Evolutionary conservation across 1,140 invertebrate genomes (phyloP), one percentile per base, ranked within the genome.

Genomic region (Megalopta genalis): DNA sequence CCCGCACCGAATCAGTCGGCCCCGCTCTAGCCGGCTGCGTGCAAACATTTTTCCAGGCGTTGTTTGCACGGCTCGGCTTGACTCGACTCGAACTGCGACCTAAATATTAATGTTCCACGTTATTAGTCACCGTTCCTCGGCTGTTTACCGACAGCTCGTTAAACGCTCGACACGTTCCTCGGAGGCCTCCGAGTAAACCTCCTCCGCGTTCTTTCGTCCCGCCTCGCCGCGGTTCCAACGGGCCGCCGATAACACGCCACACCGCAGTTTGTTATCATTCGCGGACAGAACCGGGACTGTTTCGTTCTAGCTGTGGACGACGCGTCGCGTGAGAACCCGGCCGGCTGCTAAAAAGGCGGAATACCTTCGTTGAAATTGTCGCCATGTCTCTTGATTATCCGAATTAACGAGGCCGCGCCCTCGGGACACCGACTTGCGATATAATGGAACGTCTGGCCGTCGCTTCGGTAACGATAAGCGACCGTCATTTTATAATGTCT

Each of bases 81-180:
- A n/a, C 39, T 42, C 10, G 46, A 0, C 46, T 54, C 46, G 32
- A 46, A 59, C 10, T 2, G 16, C 25, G 54, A 76, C 65, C 74
- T 32, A 76, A 76, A 76, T 76, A 76, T 76, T 76, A 76, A 69
- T 49, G 21, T 10, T 10, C 25, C 25, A 37, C 7, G 68, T 76
- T 76, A 76, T 69, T 69, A 69, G 14, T 49, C 65, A 59, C 18
- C n/a, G 52, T 16, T 46, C 23, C 54, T 2, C 3, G 25, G 10
- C 18, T 68, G 25, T 60, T 46, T 59, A 21, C 1, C 23, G 18
- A 32, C 18, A 21, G 18, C 23, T 76, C 52, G 74, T 76, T 76
- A 68, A 68, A 74, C n/a, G 9, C 4, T 16, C 14, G 3, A 10
- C 70, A 9, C 54, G 54, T 57, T 57, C 21, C 21, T 9, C 54